Evolutionary conservation across 37 sponge, comb jelly and placozoan species (phyloP).

Genomic region (Agelas oroides): DNA sequence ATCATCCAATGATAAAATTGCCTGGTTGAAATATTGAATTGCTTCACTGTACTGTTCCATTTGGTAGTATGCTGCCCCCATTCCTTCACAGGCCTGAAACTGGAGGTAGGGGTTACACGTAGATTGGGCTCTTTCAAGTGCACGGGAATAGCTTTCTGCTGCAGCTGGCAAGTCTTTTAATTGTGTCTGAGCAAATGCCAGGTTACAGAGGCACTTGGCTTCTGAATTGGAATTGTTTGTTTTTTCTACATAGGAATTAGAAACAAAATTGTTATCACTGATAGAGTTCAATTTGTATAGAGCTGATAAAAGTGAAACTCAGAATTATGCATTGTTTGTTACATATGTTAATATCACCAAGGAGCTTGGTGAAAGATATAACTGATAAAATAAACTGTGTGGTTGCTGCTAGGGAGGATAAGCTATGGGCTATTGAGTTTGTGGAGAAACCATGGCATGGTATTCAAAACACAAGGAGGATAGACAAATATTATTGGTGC

Average conservation of each 20-base stretch:
- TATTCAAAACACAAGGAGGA: too few relatives aligned
- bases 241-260: slow-evolving; percentile 22
- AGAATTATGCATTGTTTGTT: too few relatives aligned
- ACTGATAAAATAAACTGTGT: too few relatives aligned
- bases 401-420: too few relatives aligned
- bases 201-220: slow-evolving; percentile 80
- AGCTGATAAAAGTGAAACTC: too few relatives aligned
- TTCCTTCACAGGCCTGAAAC: slow-evolving; percentile 79
- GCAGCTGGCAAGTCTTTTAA: slow-evolving; percentile 48
- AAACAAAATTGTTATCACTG: too few relatives aligned
- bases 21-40: slow-evolving; percentile 52
- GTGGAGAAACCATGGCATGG: too few relatives aligned
- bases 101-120: slow-evolving; percentile 44
- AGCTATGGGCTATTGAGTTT: too few relatives aligned
- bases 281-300: too few relatives aligned
- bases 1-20: slow-evolving; percentile 42
- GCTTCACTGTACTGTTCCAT: slow-evolving; percentile 43
- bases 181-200: slow-evolving; percentile 71
- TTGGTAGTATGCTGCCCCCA: slow-evolving; percentile 58
- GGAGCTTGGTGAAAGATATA: too few relatives aligned
- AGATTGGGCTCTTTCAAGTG: slow-evolving; percentile 41
- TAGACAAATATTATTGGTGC: too few relatives aligned
- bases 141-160: slow-evolving; percentile 27
- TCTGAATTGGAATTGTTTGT: slow-evolving; percentile 42
- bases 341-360: too few relatives aligned